Evolutionary conservation across 2,888 invertebrate species (phyloP), one percentile per base, ranked within the genome.

Genomic region (Drepanosiphum platanoidis): DNA sequence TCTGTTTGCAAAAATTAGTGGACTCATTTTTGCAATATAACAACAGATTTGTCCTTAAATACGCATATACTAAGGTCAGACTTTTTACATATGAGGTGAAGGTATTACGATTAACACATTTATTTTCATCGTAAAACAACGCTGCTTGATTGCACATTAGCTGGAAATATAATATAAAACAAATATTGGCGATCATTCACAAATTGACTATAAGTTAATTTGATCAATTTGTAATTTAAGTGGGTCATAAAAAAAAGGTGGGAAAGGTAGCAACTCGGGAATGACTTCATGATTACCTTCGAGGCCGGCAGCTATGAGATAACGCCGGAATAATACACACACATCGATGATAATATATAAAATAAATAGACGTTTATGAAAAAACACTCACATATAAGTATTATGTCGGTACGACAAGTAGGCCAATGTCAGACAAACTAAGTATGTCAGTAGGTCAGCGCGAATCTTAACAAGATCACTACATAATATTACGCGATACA

Each of bases 401-500:
- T 52, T 70, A 84, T 84, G 75, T 58, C 68, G 84, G 58, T 70
- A 22, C 58, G 22, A 58, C 30, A 84, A 84, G 68, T 75, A 36
- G 84, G 84, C 77, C 84, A 84, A 84, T 84, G 84, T 84, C 84
- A 84, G 77, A 36, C 8, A 58, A 15, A 15, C 5, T 27, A 83
- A 74, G 77, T 84, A 18, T 84, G 84, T 84, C 77, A 84, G 84
- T 84, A 77, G 84, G 84, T 77, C 84, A 39, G 39, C 84, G 77
- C 77, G 77, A 84, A 84, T 84, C 84, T 84, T 84, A 84, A 84
- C 84, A 77, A 84, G 84, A 84, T 84, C 84, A 68, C 84, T 30
- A 36, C 36, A 84, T 27, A 74, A 52, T 77, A 84, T 84, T 84
- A 84, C 84, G 84, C 75, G 75, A 77, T 84, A 84, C 58, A 77